phyloP scores from a whole-genome alignment of 1,140 invertebrate species.

The Phocides pigmalion region DNA sequence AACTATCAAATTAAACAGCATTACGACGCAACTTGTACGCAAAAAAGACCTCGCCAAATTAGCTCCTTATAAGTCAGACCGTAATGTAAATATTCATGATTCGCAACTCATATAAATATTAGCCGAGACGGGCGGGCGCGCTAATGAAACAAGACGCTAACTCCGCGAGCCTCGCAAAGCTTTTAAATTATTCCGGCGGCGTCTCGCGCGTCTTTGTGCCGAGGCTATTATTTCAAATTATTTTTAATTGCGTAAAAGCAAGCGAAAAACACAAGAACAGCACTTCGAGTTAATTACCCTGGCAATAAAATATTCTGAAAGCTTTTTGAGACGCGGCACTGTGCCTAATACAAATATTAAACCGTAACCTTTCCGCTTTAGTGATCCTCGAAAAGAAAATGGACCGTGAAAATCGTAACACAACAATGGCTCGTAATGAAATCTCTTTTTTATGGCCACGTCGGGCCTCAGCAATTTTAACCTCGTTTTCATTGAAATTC shows the following conservation, averaged over 20 bases:
- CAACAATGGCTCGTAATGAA: constrained; percentile 77
- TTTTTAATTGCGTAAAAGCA: constrained; percentile 81
- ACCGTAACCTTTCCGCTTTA: constrained; percentile 64
- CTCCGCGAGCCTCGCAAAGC: constrained; percentile 56
- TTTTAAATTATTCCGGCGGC: constrained; percentile 72
- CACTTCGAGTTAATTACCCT: constrained; percentile 67
- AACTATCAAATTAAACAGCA: constrained; percentile 57
- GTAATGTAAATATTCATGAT: constrained; percentile 74
- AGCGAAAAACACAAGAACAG: constrained; percentile 72
- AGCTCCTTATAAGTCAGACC: constrained; percentile 48
- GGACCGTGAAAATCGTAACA: constrained; percentile 74
- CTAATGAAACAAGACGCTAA: constrained; percentile 81
- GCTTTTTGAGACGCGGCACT: constrained; percentile 57
- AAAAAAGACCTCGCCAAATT: constrained; percentile 50
- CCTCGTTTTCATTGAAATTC: constrained; percentile 80
- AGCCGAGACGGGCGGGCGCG: constrained; percentile 56
- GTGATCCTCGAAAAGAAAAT: constrained; percentile 70
- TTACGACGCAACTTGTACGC: constrained; percentile 33
- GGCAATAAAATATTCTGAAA: constrained; percentile 62
- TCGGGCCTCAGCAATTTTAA: constrained; percentile 71
- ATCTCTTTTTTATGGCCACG: constrained; percentile 73
- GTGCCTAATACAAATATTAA: constrained; percentile 66
- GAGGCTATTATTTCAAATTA: constrained; percentile 78
- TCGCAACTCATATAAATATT: constrained; percentile 67
- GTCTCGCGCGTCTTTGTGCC: constrained; percentile 61